These are phyloP conservation scores for Calidris pugnax DNA, from an alignment of 2,113 vertebrate genomes.

Conservation along the genomic window DNA sequence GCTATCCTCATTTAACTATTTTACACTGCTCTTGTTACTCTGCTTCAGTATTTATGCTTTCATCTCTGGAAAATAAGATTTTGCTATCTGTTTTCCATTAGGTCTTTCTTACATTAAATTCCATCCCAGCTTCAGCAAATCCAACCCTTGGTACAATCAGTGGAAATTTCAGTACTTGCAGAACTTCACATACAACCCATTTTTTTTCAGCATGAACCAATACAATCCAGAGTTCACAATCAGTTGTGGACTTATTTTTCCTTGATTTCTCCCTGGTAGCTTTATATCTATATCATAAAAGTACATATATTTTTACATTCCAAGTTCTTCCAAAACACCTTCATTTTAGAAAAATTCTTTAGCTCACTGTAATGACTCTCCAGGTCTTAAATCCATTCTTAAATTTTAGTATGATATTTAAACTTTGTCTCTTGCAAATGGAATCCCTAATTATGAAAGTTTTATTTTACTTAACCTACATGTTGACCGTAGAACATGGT, in stretches of 20 bases:
- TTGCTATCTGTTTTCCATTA: background rate
- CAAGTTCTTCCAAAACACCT: background rate
- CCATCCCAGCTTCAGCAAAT: background rate
- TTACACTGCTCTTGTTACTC: background rate
- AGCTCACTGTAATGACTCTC: background rate
- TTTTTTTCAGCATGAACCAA: slow-evolving; percentile 8
- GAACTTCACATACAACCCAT: background rate
- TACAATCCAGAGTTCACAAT: background rate
- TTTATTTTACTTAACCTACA: background rate
- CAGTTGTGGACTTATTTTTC: background rate
- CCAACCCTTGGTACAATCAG: background rate
- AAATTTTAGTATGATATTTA: background rate
- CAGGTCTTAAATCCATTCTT: background rate
- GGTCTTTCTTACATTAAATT: background rate
- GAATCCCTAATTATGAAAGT: background rate
- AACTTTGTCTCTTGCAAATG: background rate
- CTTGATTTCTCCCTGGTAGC: background rate
- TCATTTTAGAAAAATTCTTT: background rate
- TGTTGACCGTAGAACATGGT: background rate
- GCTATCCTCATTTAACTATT: background rate
- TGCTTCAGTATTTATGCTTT: background rate
- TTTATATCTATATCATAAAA: background rate
- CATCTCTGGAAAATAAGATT: background rate
- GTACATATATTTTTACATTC: background rate
- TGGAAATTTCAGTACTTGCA: background rate